A percentile compares a stretch with the other conserved stretches of the same genome.
phyloP scores from a whole-genome alignment of 2,888 invertebrate species.

The Notodonta ziczac region DNA sequence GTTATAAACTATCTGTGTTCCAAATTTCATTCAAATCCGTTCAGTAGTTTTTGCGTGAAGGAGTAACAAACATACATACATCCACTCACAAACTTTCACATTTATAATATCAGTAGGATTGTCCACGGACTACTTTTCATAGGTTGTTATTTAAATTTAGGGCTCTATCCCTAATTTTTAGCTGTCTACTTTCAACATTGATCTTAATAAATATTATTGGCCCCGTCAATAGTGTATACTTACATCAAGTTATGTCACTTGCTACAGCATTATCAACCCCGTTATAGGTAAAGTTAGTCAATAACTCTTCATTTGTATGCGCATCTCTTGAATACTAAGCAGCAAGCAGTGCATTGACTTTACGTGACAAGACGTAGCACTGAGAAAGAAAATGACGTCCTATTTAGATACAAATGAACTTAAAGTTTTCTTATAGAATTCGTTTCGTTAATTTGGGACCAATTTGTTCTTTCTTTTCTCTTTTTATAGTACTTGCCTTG shows the following conservation, averaged over 20 bases:
- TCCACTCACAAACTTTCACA: too few relatives aligned
- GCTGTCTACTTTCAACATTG: neutral
- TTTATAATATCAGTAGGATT: too few relatives aligned
- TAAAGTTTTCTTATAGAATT: slow-evolving; percentile 2
- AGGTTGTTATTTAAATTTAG: neutral
- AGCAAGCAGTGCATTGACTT: slow-evolving; percentile 28
- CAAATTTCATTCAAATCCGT: too few relatives aligned
- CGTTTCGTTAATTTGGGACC: slow-evolving; percentile 1
- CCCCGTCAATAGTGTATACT: neutral
- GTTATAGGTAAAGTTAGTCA: slow-evolving; percentile 35
- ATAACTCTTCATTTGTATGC: slow-evolving; percentile 45
- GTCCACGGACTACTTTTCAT: too few relatives aligned
- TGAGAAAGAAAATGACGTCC: neutral
- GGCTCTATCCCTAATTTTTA: neutral
- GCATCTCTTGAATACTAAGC: slow-evolving; percentile 52
- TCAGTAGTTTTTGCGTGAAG: too few relatives aligned
- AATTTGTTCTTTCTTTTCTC: neutral
- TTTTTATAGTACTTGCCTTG: neutral
- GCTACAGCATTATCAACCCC: slow-evolving; percentile 17
- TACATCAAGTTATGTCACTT: neutral
- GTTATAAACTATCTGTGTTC: too few relatives aligned
- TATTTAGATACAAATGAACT: slow-evolving; percentile 2
- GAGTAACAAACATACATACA: too few relatives aligned
- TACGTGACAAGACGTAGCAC: slow-evolving; percentile 24
- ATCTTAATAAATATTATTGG: neutral